Percentiles rank a stretch among this genome's conserved stretches.
phyloP scores from a whole-genome alignment of 2,113 vertebrate species.

The Apodemus sylvaticus region DNA sequence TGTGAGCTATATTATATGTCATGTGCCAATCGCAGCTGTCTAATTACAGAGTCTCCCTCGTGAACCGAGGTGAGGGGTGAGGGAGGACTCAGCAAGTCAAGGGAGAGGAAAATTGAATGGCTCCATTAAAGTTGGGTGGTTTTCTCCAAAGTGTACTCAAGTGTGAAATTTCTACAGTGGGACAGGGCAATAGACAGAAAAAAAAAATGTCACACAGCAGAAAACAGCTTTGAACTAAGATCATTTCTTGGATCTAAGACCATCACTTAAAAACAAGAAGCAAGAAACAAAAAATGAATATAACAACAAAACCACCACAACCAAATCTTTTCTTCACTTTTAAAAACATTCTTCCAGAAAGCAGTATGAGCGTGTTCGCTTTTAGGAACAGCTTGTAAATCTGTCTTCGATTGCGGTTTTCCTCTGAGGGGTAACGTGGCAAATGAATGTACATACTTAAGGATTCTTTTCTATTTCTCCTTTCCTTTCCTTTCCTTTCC shows the following conservation, averaged over 20 bases:
- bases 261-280: not conserved
- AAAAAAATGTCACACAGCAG: not conserved
- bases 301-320: not conserved
- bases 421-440: not conserved
- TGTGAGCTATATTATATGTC: constrained; percentile 28
- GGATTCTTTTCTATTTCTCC: not conserved
- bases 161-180: not conserved
- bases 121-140: not conserved
- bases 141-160: not conserved
- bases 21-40: not conserved
- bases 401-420: constrained; percentile 4
- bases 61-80: not conserved
- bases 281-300: not conserved
- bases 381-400: constrained; percentile 1
- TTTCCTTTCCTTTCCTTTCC: no score
- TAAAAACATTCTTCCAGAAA: constrained; percentile 2
- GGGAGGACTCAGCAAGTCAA: not conserved
- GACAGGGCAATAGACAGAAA: not conserved
- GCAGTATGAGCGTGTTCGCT: not conserved
- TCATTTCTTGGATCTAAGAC: not conserved
- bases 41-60: not conserved
- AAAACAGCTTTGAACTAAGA: not conserved
- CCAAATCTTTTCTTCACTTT: not conserved
- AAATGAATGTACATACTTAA: not conserved
- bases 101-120: not conserved